phyloP scores from a whole-genome alignment of 2,113 vertebrate genomes.

The Camelus dromedarius region DNA sequence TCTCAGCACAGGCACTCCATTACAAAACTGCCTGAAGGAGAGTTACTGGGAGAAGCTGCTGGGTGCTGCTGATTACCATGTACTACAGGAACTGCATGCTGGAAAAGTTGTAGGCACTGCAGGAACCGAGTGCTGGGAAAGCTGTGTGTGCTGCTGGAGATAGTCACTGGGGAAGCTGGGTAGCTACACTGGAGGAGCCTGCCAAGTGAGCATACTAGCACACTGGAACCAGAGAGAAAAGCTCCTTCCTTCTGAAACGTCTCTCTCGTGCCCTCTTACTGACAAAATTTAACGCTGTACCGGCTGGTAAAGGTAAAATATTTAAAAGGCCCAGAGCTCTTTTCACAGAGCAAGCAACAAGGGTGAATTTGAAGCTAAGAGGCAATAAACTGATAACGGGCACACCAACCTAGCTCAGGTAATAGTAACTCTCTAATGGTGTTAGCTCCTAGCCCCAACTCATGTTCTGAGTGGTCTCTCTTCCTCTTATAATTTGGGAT shows the following conservation, averaged over 20 bases:
- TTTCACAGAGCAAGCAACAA: neutral
- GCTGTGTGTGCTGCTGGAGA: slow-evolving; percentile 16
- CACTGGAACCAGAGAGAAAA: neutral
- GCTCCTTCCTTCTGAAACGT: neutral
- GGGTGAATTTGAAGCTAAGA: slow-evolving; percentile 36
- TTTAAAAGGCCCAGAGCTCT: slow-evolving; percentile 17
- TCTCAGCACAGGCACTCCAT: neutral
- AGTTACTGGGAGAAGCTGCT: neutral
- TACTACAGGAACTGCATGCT: neutral
- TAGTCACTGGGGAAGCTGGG: neutral
- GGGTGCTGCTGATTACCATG: neutral
- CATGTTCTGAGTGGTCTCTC: slow-evolving; percentile 24
- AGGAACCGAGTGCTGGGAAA: neutral
- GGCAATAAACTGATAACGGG: neutral
- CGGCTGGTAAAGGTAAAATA: slow-evolving; percentile 27
- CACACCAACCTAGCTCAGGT: neutral
- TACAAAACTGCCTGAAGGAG: neutral
- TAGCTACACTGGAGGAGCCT: neutral
- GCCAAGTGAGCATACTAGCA: neutral
- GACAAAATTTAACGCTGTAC: slow-evolving; percentile 11
- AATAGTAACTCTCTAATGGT: slow-evolving; percentile 32
- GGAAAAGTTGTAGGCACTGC: neutral
- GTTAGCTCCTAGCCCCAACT: neutral
- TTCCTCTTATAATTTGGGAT: slow-evolving; percentile 31
- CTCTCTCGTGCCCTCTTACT: neutral